Conservation (phyloP, 2,888 invertebrate genomes). For the Girardia tigrina region DNA sequence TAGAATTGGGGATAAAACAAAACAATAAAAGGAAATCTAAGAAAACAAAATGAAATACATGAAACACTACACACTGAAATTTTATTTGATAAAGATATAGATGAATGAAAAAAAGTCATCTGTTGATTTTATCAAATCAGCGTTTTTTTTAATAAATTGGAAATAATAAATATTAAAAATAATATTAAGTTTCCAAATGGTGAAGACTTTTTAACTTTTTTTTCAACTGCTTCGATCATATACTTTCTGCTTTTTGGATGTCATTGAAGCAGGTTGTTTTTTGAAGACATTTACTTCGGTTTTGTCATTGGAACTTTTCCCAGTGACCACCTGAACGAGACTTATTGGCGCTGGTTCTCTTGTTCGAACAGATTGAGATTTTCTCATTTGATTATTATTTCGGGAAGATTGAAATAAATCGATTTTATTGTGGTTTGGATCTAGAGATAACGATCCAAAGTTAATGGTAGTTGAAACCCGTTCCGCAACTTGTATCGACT, state of each 20-base stretch:
- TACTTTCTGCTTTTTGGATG: background rate
- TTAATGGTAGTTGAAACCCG: background rate
- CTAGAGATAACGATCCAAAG: background rate
- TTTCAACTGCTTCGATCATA: constrained; percentile 3
- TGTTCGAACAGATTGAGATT: background rate
- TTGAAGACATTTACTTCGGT: background rate
- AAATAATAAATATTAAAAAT: background rate
- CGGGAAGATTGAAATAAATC: background rate
- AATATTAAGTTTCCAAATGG: background rate
- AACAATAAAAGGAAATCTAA: background rate
- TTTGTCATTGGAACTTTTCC: background rate
- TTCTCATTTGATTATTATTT: background rate
- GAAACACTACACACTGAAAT: too few relatives aligned
- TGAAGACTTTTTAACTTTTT: background rate
- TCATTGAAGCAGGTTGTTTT: background rate
- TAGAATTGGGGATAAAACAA: background rate
- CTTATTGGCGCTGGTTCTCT: constrained; percentile 29
- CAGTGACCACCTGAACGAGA: constrained; percentile 25
- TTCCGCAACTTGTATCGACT: background rate
- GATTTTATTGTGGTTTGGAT: background rate
- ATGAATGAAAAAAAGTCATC: background rate
- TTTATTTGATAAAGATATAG: background rate
- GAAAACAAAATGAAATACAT: background rate
- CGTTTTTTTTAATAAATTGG: background rate
- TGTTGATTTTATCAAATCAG: background rate